Conservation (phyloP, 2,113 vertebrate genomes). For the Origma solitaria region DNA sequence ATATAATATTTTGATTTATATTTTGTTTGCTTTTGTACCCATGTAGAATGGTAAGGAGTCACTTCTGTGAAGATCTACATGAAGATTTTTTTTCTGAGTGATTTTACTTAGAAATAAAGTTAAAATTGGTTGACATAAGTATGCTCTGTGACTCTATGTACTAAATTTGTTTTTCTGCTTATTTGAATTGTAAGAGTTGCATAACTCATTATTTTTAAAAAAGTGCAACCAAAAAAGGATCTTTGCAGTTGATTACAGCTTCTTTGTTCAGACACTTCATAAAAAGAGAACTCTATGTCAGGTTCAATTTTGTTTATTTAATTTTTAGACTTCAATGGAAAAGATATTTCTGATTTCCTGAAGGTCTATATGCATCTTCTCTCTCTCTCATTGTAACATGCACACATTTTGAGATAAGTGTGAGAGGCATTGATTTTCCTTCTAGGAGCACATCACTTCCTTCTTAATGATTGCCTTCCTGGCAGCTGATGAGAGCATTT, state of each 20-base stretch:
- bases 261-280: background rate
- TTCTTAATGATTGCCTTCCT: slow-evolving; percentile 8
- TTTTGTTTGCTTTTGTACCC: background rate
- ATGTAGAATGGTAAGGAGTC: background rate
- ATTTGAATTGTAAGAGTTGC: background rate
- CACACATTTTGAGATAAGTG: background rate
- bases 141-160: background rate
- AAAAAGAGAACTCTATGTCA: background rate
- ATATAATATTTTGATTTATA: background rate
- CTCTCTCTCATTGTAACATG: background rate
- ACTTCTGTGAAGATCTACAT: background rate
- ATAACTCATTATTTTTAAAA: background rate
- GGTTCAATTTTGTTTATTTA: background rate
- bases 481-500: background rate
- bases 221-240: background rate
- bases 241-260: background rate
- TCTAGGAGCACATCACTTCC: background rate
- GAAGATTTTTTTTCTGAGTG: background rate
- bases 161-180: background rate
- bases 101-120: background rate
- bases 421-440: slow-evolving; percentile 20
- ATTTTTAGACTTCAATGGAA: background rate
- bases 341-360: background rate
- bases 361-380: background rate
- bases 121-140: background rate